Percentiles rank a stretch among this genome's conserved stretches.
These are phyloP conservation scores for Microctenopoma stevenorrisi DNA, from an alignment of 2,797 vertebrate genomes.

Conservation along the genomic window DNA sequence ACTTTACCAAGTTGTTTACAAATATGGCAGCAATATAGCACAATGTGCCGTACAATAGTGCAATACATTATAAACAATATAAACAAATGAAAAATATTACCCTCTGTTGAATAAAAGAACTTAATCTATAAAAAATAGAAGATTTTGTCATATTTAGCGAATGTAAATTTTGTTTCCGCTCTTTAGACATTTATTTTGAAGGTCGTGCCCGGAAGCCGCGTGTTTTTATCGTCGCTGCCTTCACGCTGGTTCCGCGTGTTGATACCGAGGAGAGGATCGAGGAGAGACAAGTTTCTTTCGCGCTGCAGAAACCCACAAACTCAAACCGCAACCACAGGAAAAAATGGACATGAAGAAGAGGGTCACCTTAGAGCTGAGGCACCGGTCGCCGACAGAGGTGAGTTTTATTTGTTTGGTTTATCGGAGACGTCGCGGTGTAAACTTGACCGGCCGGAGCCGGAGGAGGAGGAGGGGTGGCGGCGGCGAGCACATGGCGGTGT, in stretches of 20 bases:
- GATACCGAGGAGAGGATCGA: constrained; percentile 58
- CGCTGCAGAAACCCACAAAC: constrained; percentile 19
- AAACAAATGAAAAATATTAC: too few species aligned
- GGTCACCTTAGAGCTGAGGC: constrained; percentile 89
- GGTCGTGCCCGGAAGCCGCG: background rate
- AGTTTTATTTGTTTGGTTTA: constrained; percentile 59
- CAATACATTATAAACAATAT: too few species aligned
- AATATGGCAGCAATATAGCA: too few species aligned
- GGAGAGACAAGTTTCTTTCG: constrained; percentile 44
- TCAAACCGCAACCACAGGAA: constrained; percentile 27
- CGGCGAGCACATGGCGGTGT: constrained; percentile 71
- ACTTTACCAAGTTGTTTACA: too few species aligned
- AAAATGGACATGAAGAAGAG: constrained; percentile 92
- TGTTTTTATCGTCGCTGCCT: background rate
- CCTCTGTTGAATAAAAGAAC: too few species aligned
- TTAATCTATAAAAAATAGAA: too few species aligned
- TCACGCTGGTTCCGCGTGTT: constrained; percentile 67
- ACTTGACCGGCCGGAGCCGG: constrained; percentile 45
- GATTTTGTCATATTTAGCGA: too few species aligned
- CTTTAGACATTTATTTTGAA: constrained; percentile 19
- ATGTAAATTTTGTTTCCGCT: background rate
- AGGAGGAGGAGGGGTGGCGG: constrained; percentile 36
- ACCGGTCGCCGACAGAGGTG: constrained; percentile 90
- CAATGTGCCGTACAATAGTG: too few species aligned
- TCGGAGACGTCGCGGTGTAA: constrained; percentile 6